These are phyloP conservation scores for Hyla sarda DNA, from an alignment of 2,113 vertebrate species.

Conservation along the genomic window DNA sequence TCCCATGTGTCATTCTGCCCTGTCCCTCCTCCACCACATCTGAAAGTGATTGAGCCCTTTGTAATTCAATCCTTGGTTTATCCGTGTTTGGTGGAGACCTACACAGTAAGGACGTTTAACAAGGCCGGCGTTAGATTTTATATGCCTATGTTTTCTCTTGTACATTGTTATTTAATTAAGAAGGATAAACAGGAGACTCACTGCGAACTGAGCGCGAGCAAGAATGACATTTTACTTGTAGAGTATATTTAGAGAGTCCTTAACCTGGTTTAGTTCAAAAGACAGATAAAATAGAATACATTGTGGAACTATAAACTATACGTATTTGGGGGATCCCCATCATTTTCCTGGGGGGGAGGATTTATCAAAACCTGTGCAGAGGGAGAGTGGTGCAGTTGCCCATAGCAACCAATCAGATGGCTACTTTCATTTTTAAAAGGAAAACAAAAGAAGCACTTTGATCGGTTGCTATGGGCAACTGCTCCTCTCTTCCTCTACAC, in stretches of 20 bases:
- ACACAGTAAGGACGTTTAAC: constrained; percentile 31
- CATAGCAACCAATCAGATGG: too few relatives aligned
- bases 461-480: too few relatives aligned
- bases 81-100: background rate
- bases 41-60: constrained; percentile 38
- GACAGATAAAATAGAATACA: too few relatives aligned
- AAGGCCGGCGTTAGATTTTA: background rate
- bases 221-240: background rate
- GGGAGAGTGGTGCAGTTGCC: too few relatives aligned
- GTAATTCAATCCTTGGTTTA: constrained; percentile 41
- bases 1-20: constrained; percentile 39
- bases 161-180: background rate
- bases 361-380: too few relatives aligned
- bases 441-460: too few relatives aligned
- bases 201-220: background rate
- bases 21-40: background rate
- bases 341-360: too few relatives aligned
- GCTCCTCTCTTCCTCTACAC: too few relatives aligned
- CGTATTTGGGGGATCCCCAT: too few relatives aligned
- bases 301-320: too few relatives aligned
- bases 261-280: too few relatives aligned
- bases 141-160: background rate
- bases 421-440: too few relatives aligned
- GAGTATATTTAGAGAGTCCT: background rate
- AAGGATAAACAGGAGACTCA: background rate